Evolutionary conservation across 2,888 invertebrate genomes (phyloP).

Genomic region (Holacanthella duospinosa): DNA sequence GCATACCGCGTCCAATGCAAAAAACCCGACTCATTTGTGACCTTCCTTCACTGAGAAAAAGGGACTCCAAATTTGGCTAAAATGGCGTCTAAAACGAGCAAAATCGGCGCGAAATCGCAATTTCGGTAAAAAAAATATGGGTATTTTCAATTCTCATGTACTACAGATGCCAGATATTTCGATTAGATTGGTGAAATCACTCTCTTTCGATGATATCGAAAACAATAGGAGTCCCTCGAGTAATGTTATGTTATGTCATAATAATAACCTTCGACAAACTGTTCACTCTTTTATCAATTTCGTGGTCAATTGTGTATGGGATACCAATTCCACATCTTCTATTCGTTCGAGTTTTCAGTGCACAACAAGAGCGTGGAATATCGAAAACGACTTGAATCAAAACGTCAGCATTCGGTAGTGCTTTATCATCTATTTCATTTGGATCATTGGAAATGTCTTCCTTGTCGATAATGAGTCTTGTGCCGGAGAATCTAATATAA

Average conservation of each 20-base stretch:
- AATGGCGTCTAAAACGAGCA: no score
- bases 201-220: no score
- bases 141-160: no score
- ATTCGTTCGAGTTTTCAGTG: background rate
- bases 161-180: no score
- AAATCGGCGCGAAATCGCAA: no score
- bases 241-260: no score
- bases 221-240: no score
- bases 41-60: no score
- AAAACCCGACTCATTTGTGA: no score
- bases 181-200: no score
- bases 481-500: background rate
- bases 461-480: background rate
- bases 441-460: background rate
- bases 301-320: background rate
- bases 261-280: background rate
- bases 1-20: background rate
- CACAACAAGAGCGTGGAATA: background rate
- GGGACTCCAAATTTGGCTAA: no score
- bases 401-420: background rate
- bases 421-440: background rate
- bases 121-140: no score
- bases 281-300: background rate
- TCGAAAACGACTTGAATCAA: background rate
- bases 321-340: background rate